These are phyloP conservation scores for Hyperopisus bebe DNA, from an alignment of 2,113 vertebrate species.

Conservation along the genomic window DNA sequence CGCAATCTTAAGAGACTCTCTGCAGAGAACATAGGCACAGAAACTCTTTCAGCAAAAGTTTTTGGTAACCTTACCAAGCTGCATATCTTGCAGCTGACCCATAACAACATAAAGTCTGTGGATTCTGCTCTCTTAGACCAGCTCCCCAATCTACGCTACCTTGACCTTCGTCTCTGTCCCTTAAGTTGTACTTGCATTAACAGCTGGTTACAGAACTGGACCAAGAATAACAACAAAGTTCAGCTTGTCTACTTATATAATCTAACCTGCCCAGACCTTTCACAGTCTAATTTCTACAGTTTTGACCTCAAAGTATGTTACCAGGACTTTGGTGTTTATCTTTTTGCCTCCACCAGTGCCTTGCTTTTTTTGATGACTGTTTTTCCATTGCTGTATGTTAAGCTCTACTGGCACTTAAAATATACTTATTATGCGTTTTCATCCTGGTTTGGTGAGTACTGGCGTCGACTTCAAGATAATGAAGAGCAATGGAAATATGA, in stretches of 20 bases:
- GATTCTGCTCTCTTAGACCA: slow-evolving; percentile 42
- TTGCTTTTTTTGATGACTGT: slow-evolving; percentile 54
- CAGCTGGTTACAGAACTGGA: slow-evolving; percentile 57
- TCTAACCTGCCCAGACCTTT: slow-evolving; percentile 32
- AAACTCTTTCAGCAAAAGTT: slow-evolving; percentile 58
- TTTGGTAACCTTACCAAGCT: slow-evolving; percentile 70
- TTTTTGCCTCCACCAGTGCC: slow-evolving; percentile 55
- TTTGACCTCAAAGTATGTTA: slow-evolving; percentile 70
- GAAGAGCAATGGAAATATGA: slow-evolving; percentile 66
- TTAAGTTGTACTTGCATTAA: slow-evolving; percentile 67
- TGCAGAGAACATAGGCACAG: slow-evolving; percentile 71
- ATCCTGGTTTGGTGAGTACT: slow-evolving; percentile 64
- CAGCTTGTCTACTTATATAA: slow-evolving; percentile 65
- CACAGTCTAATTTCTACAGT: slow-evolving; percentile 48
- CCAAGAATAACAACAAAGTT: slow-evolving; percentile 38
- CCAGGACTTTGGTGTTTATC: slow-evolving; percentile 55
- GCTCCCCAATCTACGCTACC: slow-evolving; percentile 60
- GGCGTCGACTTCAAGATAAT: slow-evolving; percentile 63
- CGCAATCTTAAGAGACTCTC: slow-evolving; percentile 50
- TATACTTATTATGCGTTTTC: slow-evolving; percentile 71
- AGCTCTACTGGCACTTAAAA: slow-evolving; percentile 66
- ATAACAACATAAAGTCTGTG: slow-evolving; percentile 64
- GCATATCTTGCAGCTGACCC: slow-evolving; percentile 52
- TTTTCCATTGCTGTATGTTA: slow-evolving; percentile 60
- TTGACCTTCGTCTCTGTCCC: slow-evolving; percentile 69